Evolutionary conservation across 2,113 vertebrate species (phyloP).

Genomic region (Tiliqua scincoides): DNA sequence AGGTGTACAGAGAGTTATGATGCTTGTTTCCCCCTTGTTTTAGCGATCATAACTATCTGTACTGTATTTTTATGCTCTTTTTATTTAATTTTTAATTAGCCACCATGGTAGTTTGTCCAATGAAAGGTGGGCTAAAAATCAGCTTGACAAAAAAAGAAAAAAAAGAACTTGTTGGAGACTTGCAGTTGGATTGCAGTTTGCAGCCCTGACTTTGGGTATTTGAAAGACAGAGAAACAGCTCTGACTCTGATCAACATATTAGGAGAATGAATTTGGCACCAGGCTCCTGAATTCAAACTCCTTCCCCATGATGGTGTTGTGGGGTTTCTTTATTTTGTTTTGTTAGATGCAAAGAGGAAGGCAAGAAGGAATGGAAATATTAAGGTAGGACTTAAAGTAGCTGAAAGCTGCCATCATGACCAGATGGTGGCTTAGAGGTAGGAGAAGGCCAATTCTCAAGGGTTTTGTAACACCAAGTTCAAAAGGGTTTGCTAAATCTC

Average conservation of each 20-base stretch:
- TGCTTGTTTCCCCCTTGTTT: neutral
- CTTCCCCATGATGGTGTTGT: neutral
- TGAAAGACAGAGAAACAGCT: constrained; percentile 15
- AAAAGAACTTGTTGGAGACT: constrained; percentile 7
- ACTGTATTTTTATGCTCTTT: neutral
- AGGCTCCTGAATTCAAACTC: neutral
- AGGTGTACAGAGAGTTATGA: neutral
- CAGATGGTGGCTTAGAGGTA: neutral
- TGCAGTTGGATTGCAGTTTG: neutral
- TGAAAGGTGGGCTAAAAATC: neutral
- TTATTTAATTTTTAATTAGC: neutral
- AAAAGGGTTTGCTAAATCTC: neutral
- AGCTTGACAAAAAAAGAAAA: neutral
- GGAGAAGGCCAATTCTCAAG: neutral
- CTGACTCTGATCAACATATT: neutral
- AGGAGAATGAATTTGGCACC: constrained; percentile 7
- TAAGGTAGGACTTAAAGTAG: constrained; percentile 2
- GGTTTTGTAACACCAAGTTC: neutral
- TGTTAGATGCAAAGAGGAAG: constrained; percentile 23
- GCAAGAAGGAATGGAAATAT: constrained; percentile 34
- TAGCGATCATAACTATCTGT: too few species aligned
- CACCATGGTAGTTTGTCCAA: neutral
- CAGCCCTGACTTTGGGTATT: constrained; percentile 17
- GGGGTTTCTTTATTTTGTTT: constrained; percentile 22
- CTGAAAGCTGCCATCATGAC: constrained; percentile 4